Evolutionary conservation across 2,113 vertebrate genomes (phyloP), one percentile per base, ranked within the genome.

Genomic region (Cyprinus carpio): DNA sequence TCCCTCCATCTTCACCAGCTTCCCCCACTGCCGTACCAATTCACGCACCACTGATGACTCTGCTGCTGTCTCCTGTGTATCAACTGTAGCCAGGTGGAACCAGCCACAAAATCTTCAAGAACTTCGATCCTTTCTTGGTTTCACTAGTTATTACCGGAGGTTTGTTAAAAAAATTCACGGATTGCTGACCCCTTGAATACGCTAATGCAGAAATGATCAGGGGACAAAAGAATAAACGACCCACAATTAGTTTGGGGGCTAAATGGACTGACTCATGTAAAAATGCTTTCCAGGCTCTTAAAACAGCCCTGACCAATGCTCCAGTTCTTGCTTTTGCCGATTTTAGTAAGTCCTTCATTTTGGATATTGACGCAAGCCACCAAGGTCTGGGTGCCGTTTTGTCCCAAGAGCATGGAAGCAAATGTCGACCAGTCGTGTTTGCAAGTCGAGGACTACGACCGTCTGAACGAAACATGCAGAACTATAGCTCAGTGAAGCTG

Each of bases 71-170:
- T 31, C 31, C 31, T 31, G 31, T 31, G 31, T 31, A 31, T 31
- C 31, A n/a, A n/a, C 49, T 37, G 72, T 88, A 18, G 20, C 80
- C 2, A 25, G 83, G 20, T 79, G 84, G 62, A 29, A 18, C 12
- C 12, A 15, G 1, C 80, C 84, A 3, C 5, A 51, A n/a, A 83
- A 46, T 6, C 23, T 72, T 3, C 43, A 54, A 8, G 65, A 88
- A 29, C 23, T 71, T 34, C 0, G 2, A 51, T 51, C 13, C 13
- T 51, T 51, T 5, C 49, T 51, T 51, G 13, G 49, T 1, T 51
- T 51, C 4, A 15, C 13, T 16, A 51, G 49, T 16, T 51, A 51
- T 12, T 16, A 51, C 4, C 49, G 15, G 49, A 4, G 15, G 15
- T 69, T 69, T 37, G 16, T 69, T 34, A 37, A 69, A 20, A 1